These are phyloP conservation scores for Bombus turneri DNA, from an alignment of 1,140 invertebrate genomes.

Conservation along the genomic window DNA sequence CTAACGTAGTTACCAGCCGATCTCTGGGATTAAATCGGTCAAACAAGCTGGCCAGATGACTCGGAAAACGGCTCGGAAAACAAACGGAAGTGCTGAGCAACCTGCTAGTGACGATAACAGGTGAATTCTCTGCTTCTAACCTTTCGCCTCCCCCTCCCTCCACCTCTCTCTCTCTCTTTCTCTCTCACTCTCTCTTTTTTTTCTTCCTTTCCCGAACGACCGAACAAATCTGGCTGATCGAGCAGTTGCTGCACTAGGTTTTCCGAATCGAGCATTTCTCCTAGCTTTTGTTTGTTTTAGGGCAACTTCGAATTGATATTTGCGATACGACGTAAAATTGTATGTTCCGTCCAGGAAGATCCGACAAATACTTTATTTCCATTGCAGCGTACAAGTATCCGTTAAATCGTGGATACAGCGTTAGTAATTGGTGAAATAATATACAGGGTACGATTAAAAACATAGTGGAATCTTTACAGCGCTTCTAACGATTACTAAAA, in stretches of 20 bases:
- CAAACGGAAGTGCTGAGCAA: conserved; percentile 21
- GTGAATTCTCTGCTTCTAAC: neutral
- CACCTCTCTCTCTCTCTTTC: neutral
- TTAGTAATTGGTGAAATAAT: neutral
- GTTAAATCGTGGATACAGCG: neutral
- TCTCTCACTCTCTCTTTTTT: neutral
- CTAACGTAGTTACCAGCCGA: conserved; percentile 25
- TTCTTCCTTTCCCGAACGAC: neutral
- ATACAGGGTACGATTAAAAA: no score
- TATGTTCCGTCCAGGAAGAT: neutral
- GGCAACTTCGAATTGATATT: neutral
- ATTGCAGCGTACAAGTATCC: neutral
- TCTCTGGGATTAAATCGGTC: conserved; percentile 43
- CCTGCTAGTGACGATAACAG: conserved; percentile 15
- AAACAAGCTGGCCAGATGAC: conserved; percentile 18
- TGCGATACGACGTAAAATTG: neutral
- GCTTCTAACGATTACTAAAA: no score
- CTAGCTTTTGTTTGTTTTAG: neutral
- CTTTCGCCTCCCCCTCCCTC: neutral
- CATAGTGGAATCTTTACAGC: no score
- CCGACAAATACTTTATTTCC: neutral
- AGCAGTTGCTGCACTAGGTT: neutral
- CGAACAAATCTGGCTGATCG: neutral
- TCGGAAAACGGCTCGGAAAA: conserved; percentile 3
- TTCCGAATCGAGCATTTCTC: neutral